These are phyloP conservation scores for Octonoba sinensis DNA, from an alignment of 2,888 invertebrate genomes.

Conservation along the genomic window DNA sequence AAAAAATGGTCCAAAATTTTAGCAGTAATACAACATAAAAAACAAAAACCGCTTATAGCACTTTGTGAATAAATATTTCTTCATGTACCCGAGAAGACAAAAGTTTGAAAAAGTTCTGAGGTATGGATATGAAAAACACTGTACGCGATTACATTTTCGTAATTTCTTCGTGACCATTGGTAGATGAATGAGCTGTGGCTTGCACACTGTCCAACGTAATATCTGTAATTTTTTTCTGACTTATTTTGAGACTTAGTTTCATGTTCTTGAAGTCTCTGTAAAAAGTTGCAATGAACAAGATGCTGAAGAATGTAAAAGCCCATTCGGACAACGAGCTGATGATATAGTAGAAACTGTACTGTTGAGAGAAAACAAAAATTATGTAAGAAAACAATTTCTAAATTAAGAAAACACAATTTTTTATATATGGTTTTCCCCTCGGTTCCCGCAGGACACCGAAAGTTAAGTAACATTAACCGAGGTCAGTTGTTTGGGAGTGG, in stretches of 20 bases:
- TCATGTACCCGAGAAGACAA: neutral
- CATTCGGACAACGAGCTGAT: conserved; percentile 59
- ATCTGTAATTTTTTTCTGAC: conserved; percentile 24
- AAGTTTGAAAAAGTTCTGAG: neutral
- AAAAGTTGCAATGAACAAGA: conserved; percentile 53
- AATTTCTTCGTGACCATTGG: conserved; percentile 45
- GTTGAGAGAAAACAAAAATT: conserved; percentile 15
- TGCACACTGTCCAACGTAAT: conserved; percentile 46
- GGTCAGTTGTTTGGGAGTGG: too few relatives aligned
- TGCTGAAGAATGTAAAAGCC: conserved; percentile 56
- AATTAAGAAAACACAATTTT: neutral
- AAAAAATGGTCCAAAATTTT: too few relatives aligned
- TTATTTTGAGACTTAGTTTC: conserved; percentile 29
- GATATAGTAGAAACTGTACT: conserved; percentile 61
- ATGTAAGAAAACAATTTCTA: neutral
- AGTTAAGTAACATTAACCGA: too few relatives aligned
- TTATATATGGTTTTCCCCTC: too few relatives aligned
- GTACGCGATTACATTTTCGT: conserved; percentile 41
- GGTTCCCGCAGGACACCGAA: too few relatives aligned
- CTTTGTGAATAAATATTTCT: conserved; percentile 1
- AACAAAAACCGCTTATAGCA: neutral
- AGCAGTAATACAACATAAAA: too few relatives aligned
- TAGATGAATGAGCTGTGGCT: conserved; percentile 5
- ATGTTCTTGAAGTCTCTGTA: conserved; percentile 56
- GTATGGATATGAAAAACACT: neutral